Percentiles rank a stretch among this genome's conserved stretches.
Conservation (phyloP, 2,888 invertebrate genomes). For the Petrophora chlorosata region DNA sequence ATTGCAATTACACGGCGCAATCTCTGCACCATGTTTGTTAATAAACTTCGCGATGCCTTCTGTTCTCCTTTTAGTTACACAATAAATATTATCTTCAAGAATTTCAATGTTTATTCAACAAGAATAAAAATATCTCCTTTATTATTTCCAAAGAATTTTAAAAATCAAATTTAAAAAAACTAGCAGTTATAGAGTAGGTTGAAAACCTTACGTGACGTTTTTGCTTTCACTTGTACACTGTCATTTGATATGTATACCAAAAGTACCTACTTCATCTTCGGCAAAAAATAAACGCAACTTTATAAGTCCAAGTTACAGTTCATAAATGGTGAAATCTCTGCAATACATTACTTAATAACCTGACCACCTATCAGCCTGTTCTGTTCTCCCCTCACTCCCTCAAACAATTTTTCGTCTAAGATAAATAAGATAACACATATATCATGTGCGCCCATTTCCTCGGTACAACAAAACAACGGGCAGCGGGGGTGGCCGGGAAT, state of each 20-base stretch:
- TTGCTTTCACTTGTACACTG: no score
- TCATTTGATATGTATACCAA: no score
- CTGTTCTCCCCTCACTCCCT: conserved; percentile 47
- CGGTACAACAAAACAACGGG: conserved; percentile 77
- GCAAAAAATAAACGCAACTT: no score
- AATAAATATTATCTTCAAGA: conserved; percentile 74
- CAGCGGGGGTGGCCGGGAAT: conserved; percentile 76
- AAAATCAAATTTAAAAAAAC: no score
- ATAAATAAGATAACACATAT: conserved; percentile 80
- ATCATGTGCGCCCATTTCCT: conserved; percentile 79
- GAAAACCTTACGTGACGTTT: no score
- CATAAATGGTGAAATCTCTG: no score
- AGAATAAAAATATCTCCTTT: no score
- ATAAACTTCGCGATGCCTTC: conserved; percentile 14
- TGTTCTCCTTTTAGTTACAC: conserved; percentile 48
- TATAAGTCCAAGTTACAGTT: no score
- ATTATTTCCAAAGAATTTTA: no score
- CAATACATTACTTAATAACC: conserved; percentile 65
- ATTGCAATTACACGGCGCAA: conserved; percentile 56
- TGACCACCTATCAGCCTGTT: conserved; percentile 58
- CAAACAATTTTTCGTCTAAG: conserved; percentile 71
- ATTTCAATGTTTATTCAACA: no score
- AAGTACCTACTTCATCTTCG: no score
- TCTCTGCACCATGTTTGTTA: conserved; percentile 54
- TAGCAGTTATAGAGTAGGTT: no score